A percentile compares a stretch with the other conserved stretches of the same genome.
phyloP scores from a whole-genome alignment of 1,140 invertebrate genomes.

The Lordiphosa mommai region DNA sequence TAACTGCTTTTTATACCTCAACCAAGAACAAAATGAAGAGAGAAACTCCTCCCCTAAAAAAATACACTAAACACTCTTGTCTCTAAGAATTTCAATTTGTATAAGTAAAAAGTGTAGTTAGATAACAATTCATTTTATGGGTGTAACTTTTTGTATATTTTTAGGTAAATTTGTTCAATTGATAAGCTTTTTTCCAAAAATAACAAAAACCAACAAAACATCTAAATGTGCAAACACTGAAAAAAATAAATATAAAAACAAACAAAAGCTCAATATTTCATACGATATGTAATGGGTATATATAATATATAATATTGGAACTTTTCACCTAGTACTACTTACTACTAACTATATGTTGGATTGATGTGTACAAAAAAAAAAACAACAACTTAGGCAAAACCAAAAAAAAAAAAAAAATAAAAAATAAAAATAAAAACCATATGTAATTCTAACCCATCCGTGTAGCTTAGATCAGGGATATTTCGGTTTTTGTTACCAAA shows the following conservation, averaged over 20 bases:
- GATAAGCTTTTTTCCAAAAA: conserved; percentile 52
- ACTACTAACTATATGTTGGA: neutral
- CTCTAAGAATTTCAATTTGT: conserved; percentile 1
- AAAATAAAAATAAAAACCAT: no score
- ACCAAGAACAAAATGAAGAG: neutral
- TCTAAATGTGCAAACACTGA: neutral
- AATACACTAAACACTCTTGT: neutral
- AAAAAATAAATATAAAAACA: neutral
- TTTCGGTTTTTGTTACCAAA: conserved; percentile 3
- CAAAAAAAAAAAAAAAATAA: no score
- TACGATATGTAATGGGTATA: neutral
- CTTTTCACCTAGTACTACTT: neutral
- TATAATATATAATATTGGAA: conserved; percentile 1
- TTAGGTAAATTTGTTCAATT: conserved; percentile 47
- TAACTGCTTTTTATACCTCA: conserved; percentile 51
- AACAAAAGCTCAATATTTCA: neutral
- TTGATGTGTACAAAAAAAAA: conserved; percentile 8
- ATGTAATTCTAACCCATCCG: conserved; percentile 7
- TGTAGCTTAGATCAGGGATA: conserved; percentile 12
- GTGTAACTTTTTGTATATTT: conserved; percentile 9
- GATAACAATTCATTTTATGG: conserved; percentile 1
- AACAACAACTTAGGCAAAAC: neutral
- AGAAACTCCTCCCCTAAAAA: neutral
- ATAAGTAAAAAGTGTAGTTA: conserved; percentile 6
- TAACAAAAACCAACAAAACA: neutral